These are phyloP conservation scores for Eurypyga helias DNA, from an alignment of 2,113 vertebrate species.

Conservation along the genomic window DNA sequence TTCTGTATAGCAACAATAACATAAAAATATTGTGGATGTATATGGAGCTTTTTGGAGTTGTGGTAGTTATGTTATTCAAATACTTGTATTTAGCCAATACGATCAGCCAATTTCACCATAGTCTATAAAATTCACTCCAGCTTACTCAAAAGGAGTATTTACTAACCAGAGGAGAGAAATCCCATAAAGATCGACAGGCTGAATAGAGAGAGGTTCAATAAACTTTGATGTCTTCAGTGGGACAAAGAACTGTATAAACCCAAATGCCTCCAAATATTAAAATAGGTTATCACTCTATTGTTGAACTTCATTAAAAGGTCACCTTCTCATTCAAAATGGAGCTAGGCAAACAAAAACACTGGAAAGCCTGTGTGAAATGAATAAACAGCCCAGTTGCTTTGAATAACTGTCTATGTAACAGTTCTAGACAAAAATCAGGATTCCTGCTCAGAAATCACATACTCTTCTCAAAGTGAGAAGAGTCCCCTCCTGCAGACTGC, in stretches of 20 bases:
- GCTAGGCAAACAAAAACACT: not conserved
- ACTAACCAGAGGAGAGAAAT: not conserved
- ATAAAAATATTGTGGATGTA: not conserved
- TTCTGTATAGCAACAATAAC: not conserved
- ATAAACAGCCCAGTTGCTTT: not conserved
- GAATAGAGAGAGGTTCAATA: not conserved
- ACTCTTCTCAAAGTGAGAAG: not conserved
- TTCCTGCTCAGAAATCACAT: not conserved
- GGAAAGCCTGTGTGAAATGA: not conserved
- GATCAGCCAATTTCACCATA: not conserved
- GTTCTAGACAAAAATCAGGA: not conserved
- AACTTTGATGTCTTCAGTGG: not conserved
- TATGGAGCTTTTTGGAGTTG: not conserved
- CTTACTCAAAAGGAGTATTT: not conserved
- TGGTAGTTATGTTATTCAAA: not conserved
- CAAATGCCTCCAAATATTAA: not conserved
- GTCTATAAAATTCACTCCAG: not conserved
- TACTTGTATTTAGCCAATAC: not conserved
- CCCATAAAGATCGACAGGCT: not conserved
- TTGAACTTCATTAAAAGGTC: not conserved
- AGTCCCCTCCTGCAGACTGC: not conserved
- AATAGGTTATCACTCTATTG: not conserved
- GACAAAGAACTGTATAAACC: not conserved
- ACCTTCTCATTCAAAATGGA: not conserved
- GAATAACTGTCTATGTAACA: not conserved